A percentile compares a stretch with the other conserved stretches of the same genome.
phyloP scores from a whole-genome alignment of 2,888 invertebrate species.

The Orchestes rusci region DNA sequence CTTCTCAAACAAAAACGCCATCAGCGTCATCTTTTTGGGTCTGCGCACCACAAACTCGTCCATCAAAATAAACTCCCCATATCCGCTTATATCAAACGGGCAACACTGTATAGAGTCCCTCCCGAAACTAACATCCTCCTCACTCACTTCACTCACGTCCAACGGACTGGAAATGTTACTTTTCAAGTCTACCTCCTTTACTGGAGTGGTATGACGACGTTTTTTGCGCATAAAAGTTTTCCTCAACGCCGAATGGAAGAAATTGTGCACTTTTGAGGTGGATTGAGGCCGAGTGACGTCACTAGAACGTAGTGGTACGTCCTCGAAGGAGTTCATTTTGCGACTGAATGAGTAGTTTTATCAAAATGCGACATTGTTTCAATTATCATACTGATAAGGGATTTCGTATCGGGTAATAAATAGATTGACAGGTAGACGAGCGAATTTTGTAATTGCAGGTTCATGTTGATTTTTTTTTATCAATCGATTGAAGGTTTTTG shows the following conservation, averaged over 20 bases:
- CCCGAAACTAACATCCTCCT: slow-evolving; percentile 13
- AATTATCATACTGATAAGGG: no score
- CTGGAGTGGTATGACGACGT: slow-evolving; percentile 14
- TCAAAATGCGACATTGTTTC: no score
- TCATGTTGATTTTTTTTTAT: no score
- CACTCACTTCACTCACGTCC: slow-evolving; percentile 21
- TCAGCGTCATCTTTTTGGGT: slow-evolving; percentile 34
- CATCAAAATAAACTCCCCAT: slow-evolving; percentile 35
- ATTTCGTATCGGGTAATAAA: no score
- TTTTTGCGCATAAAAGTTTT: slow-evolving; percentile 13
- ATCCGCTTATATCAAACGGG: slow-evolving; percentile 40
- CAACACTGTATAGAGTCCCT: slow-evolving; percentile 28
- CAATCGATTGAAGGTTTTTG: no score
- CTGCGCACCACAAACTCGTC: slow-evolving; percentile 35
- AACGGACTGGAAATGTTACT: slow-evolving; percentile 26
- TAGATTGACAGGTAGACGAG: no score
- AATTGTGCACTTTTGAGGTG: slow-evolving; percentile 6
- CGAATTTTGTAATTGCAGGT: no score
- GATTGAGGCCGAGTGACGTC: slow-evolving; percentile 5
- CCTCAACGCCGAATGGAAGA: slow-evolving; percentile 12
- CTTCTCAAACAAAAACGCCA: slow-evolving; percentile 39
- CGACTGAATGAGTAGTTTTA: no score
- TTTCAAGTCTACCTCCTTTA: slow-evolving; percentile 12
- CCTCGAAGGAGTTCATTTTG: no score
- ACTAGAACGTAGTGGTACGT: no score